phyloP scores from a whole-genome alignment of 2,797 vertebrate species.

The Vespertilio murinus region DNA sequence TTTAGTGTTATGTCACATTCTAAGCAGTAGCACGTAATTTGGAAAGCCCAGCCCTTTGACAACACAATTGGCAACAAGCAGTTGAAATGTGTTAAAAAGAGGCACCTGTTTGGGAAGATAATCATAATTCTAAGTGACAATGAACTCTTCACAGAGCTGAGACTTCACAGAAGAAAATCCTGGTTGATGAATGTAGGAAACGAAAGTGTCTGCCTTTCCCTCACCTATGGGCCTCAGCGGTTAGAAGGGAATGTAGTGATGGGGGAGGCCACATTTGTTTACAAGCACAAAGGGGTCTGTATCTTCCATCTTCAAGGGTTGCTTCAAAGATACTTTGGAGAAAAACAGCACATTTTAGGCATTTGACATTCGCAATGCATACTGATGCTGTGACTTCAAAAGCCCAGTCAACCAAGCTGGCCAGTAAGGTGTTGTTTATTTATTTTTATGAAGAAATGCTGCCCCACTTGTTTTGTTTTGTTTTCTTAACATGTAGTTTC shows the following conservation, averaged over 20 bases:
- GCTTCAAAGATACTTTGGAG: slow-evolving; percentile 42
- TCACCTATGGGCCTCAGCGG: slow-evolving; percentile 23
- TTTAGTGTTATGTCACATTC: slow-evolving; percentile 26
- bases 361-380: slow-evolving; percentile 39
- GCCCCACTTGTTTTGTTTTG: background rate
- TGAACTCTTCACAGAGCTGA: slow-evolving; percentile 52
- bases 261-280: slow-evolving; percentile 52
- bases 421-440: slow-evolving; percentile 32
- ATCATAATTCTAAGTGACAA: slow-evolving; percentile 51
- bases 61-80: slow-evolving; percentile 19
- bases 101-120: slow-evolving; percentile 34
- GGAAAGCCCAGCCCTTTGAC: slow-evolving; percentile 35
- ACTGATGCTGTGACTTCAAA: slow-evolving; percentile 21
- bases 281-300: slow-evolving; percentile 29
- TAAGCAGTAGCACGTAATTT: slow-evolving; percentile 61
- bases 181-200: slow-evolving; percentile 44
- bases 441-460: background rate
- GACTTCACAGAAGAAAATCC: slow-evolving; percentile 54
- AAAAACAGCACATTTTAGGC: slow-evolving; percentile 57
- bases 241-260: background rate
- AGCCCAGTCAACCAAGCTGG: fast-evolving
- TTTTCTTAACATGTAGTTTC: slow-evolving; percentile 34
- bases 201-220: slow-evolving; percentile 33
- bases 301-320: background rate
- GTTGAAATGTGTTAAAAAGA: slow-evolving; percentile 64